Percentiles rank a stretch among this genome's conserved stretches.
Evolutionary conservation across 2,888 invertebrate species (phyloP).

Genomic region (Melipona beecheii): DNA sequence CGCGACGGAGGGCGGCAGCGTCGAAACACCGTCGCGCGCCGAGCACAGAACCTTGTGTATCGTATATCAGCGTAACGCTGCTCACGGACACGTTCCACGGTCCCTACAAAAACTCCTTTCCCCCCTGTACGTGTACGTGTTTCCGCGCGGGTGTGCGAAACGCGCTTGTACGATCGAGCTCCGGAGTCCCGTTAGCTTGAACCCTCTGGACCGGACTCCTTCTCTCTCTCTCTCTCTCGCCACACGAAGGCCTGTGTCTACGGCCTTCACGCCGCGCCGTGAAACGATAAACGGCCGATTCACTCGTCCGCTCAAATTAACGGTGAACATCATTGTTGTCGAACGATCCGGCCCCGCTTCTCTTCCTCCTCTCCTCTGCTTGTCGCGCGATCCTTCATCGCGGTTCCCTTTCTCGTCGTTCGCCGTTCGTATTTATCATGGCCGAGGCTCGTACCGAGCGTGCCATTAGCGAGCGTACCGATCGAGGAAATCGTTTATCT

Average conservation of each 20-base stretch:
- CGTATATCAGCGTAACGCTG: conserved; percentile 40
- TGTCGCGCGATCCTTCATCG: neutral
- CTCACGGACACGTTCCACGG: conserved; percentile 38
- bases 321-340: conserved; percentile 73
- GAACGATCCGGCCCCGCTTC: neutral
- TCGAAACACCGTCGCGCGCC: neutral
- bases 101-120: conserved; percentile 37
- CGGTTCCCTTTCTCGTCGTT: conserved; percentile 13
- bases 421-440: conserved; percentile 31
- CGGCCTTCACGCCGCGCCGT: conserved; percentile 52
- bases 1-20: neutral
- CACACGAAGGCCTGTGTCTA: conserved; percentile 42
- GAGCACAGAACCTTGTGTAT: conserved; percentile 16
- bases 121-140: conserved; percentile 25
- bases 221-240: conserved; percentile 38
- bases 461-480: conserved; percentile 42
- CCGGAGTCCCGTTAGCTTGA: conserved; percentile 79
- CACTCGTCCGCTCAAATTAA: conserved; percentile 70
- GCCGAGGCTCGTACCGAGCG: neutral
- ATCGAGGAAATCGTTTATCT: conserved; percentile 51
- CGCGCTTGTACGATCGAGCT: conserved; percentile 68
- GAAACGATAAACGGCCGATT: conserved; percentile 62
- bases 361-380: neutral
- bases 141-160: conserved; percentile 56
- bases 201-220: conserved; percentile 77